phyloP scores from a whole-genome alignment of 2,797 vertebrate genomes.

The Carapus acus region DNA sequence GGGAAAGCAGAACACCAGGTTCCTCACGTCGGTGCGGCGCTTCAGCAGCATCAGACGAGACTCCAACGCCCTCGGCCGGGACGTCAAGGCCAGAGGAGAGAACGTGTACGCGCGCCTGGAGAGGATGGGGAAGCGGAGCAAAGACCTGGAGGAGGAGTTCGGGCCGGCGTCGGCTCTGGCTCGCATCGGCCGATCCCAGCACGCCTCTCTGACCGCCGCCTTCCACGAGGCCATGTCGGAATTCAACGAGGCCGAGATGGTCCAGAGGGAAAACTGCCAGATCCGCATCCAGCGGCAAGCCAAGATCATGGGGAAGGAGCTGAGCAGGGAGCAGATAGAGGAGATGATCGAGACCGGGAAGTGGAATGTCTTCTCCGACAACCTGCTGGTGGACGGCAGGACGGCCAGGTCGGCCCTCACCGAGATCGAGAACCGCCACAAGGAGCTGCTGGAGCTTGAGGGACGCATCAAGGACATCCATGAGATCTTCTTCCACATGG shows the following conservation, averaged over 20 bases:
- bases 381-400: conserved; percentile 83
- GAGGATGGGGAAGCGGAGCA: conserved; percentile 70
- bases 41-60: conserved; percentile 98
- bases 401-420: conserved; percentile 80
- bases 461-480: conserved; percentile 86
- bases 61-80: conserved; percentile 84
- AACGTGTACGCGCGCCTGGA: conserved; percentile 80
- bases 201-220: conserved; percentile 71
- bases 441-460: conserved; percentile 90
- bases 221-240: conserved; percentile 87
- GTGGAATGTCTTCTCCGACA: conserved; percentile 92
- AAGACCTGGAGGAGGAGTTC: conserved; percentile 70
- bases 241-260: conserved; percentile 88
- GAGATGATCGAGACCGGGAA: conserved; percentile 94
- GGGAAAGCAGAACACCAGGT: conserved; percentile 87
- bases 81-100: conserved; percentile 86
- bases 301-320: conserved; percentile 93
- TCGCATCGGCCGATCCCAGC: conserved; percentile 81
- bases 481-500: conserved; percentile 91
- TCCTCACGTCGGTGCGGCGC: conserved; percentile 92
- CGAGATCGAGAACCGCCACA: conserved; percentile 91
- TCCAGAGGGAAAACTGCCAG: conserved; percentile 91
- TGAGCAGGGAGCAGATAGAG: conserved; percentile 87
- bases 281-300: conserved; percentile 92
- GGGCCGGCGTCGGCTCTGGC: conserved; percentile 74